These are phyloP conservation scores for Bicyclus anynana DNA, from an alignment of 1,140 invertebrate genomes.

Conservation along the genomic window DNA sequence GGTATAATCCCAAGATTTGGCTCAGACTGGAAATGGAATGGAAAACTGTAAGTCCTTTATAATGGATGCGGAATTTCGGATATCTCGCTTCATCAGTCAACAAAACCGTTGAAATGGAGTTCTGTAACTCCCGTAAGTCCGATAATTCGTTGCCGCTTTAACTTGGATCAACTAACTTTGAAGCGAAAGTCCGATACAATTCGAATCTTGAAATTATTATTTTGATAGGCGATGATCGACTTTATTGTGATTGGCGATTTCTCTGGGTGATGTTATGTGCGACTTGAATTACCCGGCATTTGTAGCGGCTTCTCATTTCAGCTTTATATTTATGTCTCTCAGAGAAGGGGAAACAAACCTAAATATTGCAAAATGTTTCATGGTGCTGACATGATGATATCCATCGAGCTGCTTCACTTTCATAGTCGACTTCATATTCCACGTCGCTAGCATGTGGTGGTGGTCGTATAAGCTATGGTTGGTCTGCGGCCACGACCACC, in stretches of 20 bases:
- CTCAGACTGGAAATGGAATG: slow-evolving; percentile 30
- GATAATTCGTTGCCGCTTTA: slow-evolving; percentile 28
- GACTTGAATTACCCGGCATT: too few relatives aligned
- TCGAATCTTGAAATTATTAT: not conserved
- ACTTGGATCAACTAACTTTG: slow-evolving; percentile 22
- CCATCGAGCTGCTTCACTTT: too few relatives aligned
- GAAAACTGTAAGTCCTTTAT: slow-evolving; percentile 31
- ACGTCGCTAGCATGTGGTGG: too few relatives aligned
- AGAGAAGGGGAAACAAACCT: too few relatives aligned
- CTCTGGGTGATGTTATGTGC: too few relatives aligned
- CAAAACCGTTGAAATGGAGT: slow-evolving; percentile 26
- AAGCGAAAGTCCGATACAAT: not conserved
- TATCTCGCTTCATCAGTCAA: slow-evolving; percentile 30
- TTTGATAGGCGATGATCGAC: not conserved
- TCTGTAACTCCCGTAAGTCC: slow-evolving; percentile 25
- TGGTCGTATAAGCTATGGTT: too few relatives aligned
- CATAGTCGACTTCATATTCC: too few relatives aligned
- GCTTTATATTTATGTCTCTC: too few relatives aligned
- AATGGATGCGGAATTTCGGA: slow-evolving; percentile 26
- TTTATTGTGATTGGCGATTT: not conserved
- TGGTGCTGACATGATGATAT: too few relatives aligned
- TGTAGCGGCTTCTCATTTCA: too few relatives aligned
- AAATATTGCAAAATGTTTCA: too few relatives aligned
- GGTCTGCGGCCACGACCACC: too few relatives aligned
- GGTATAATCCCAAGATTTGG: slow-evolving; percentile 17